Evolutionary conservation across 2,888 invertebrate species (phyloP).

Genomic region (Ptychoptera albimana): DNA sequence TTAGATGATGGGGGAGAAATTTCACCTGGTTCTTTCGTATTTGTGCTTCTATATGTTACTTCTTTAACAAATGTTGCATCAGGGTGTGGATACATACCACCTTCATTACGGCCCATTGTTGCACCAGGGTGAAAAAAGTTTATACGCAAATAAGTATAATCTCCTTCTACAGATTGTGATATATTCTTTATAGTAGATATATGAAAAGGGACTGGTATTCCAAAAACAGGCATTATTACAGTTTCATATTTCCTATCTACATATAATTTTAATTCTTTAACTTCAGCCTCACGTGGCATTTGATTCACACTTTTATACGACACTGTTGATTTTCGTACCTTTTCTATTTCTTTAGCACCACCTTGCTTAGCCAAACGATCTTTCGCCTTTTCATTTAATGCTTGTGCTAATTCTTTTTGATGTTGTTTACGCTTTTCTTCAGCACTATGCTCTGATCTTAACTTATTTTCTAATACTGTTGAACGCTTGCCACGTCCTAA

Average conservation of each 20-base stretch:
- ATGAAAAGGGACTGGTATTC: constrained; percentile 92
- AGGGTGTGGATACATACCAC: constrained; percentile 79
- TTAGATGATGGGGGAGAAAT: constrained; percentile 87
- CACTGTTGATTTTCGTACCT: constrained; percentile 83
- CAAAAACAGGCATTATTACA: constrained; percentile 94
- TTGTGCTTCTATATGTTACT: constrained; percentile 94
- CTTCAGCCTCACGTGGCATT: constrained; percentile 87
- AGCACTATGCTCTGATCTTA: constrained; percentile 84
- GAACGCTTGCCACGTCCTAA: constrained; percentile 60
- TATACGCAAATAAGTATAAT: constrained; percentile 93
- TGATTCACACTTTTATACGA: constrained; percentile 86
- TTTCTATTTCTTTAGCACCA: constrained; percentile 71
- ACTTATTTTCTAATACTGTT: constrained; percentile 83
- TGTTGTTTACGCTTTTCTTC: constrained; percentile 96
- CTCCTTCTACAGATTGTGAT: constrained; percentile 95
- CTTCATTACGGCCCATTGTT: constrained; percentile 87
- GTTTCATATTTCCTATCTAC: constrained; percentile 98
- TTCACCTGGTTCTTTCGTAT: constrained; percentile 94
- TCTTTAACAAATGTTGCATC: constrained; percentile 97
- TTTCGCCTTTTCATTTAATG: constrained; percentile 83
- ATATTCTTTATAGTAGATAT: constrained; percentile 99
- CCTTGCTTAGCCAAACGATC: constrained; percentile 81
- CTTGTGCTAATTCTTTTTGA: constrained; percentile 83
- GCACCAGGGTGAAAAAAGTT: constrained; percentile 99
- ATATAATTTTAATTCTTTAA: constrained; percentile 83